phyloP scores from a whole-genome alignment of 2,888 invertebrate species.

The Pachymerium ferrugineum region DNA sequence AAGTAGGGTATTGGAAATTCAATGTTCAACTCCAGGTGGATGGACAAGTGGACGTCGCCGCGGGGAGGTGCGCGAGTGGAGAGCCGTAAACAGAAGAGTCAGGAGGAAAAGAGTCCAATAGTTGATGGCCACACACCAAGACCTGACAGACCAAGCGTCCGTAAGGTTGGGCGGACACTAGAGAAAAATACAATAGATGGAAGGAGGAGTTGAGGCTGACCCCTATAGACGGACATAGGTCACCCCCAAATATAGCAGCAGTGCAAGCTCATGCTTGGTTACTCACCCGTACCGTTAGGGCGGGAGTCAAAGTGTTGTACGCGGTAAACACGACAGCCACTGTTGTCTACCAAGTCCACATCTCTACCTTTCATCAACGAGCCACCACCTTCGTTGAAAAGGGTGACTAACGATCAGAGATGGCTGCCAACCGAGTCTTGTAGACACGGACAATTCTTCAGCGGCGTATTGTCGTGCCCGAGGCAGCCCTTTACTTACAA shows the following conservation, averaged over 20 bases:
- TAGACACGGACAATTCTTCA: background rate
- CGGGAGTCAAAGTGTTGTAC: slow-evolving; percentile 27
- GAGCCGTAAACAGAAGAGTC: slow-evolving; percentile 22
- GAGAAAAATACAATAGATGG: background rate
- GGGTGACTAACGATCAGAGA: background rate
- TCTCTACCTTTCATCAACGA: slow-evolving; percentile 6
- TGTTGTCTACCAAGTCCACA: background rate
- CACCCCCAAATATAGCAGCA: slow-evolving; percentile 21
- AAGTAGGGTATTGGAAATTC: slow-evolving; percentile 11
- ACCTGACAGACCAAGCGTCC: slow-evolving; percentile 5
- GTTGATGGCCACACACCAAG: slow-evolving; percentile 22
- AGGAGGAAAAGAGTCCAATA: slow-evolving; percentile 7
- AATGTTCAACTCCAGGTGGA: slow-evolving; percentile 14
- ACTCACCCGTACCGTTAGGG: slow-evolving; percentile 9
- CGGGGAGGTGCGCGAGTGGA: background rate
- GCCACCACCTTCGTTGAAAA: background rate
- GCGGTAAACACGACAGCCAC: slow-evolving; percentile 9
- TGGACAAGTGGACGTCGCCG: slow-evolving; percentile 3
- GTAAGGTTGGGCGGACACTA: slow-evolving; percentile 11
- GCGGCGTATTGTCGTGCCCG: background rate
- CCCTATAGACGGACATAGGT: slow-evolving; percentile 6
- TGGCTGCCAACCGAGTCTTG: background rate
- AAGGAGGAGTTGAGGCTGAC: slow-evolving; percentile 22
- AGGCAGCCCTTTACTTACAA: slow-evolving; percentile 16
- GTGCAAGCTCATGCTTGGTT: slow-evolving; percentile 1